Conservation (phyloP, 2,113 vertebrate genomes). For the Motacilla tschutschensis region DNA sequence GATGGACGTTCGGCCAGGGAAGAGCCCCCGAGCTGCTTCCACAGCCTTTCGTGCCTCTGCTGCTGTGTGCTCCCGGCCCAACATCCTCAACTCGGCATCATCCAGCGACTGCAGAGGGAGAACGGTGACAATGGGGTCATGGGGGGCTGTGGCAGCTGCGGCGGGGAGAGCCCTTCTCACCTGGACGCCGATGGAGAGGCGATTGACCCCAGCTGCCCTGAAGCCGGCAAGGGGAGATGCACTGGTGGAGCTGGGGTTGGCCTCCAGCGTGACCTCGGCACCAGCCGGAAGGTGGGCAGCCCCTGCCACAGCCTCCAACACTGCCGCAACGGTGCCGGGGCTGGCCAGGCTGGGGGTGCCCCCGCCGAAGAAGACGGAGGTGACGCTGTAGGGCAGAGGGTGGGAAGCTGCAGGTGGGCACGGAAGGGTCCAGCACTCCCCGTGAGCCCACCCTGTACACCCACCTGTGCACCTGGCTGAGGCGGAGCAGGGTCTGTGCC, state of each 20-base stretch:
- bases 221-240: slow-evolving; percentile 72
- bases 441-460: rapidly evolving
- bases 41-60: slow-evolving; percentile 73
- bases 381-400: slow-evolving; percentile 70
- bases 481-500: slow-evolving; percentile 74
- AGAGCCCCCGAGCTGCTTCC: slow-evolving; percentile 75
- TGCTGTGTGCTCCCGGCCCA: slow-evolving; percentile 85
- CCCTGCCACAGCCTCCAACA: slow-evolving; percentile 78
- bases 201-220: slow-evolving; percentile 80
- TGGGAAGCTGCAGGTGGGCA: not conserved
- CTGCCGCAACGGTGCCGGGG: slow-evolving; percentile 72
- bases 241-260: slow-evolving; percentile 81
- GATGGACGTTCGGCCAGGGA: slow-evolving; percentile 83
- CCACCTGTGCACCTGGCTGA: slow-evolving; percentile 83
- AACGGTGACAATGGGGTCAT: rapidly evolving
- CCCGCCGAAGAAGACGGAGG: slow-evolving; percentile 90
- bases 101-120: slow-evolving; percentile 78
- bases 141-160: rapidly evolving
- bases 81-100: slow-evolving; percentile 72
- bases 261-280: slow-evolving; percentile 86
- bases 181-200: slow-evolving; percentile 90
- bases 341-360: slow-evolving; percentile 90
- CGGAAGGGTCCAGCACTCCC: rapidly evolving
- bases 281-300: slow-evolving; percentile 49
- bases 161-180: slow-evolving; percentile 48